phyloP scores from a whole-genome alignment of 2,888 invertebrate species.

The Nineta flava region DNA sequence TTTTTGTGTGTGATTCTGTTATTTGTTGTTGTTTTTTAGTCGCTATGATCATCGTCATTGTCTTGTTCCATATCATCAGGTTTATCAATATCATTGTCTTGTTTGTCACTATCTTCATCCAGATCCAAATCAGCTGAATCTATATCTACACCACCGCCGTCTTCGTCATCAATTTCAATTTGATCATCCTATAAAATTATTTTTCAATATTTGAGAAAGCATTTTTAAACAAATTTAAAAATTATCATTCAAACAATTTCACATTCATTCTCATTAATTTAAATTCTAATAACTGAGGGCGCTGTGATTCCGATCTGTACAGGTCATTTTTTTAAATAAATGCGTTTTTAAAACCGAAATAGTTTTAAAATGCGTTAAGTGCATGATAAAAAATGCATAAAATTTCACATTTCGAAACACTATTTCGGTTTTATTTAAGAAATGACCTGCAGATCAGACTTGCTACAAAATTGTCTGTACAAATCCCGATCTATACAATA shows the following conservation, averaged over 20 bases:
- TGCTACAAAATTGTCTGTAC: too few relatives aligned
- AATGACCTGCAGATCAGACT: too few relatives aligned
- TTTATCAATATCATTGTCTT: neutral
- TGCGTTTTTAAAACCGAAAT: too few relatives aligned
- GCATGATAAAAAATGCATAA: too few relatives aligned
- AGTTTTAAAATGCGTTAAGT: too few relatives aligned
- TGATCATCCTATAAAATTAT: neutral
- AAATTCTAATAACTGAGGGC: too few relatives aligned
- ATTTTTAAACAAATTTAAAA: neutral
- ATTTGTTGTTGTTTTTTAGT: neutral
- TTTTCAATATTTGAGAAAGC: neutral
- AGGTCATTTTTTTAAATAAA: too few relatives aligned
- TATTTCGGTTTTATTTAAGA: too few relatives aligned
- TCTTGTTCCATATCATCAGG: conserved; percentile 1
- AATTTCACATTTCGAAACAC: too few relatives aligned
- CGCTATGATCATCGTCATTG: neutral
- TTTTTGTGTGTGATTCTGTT: neutral
- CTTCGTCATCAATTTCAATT: conserved; percentile 8
- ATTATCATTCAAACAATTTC: neutral
- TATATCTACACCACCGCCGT: conserved; percentile 12
- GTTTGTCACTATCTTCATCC: conserved; percentile 1
- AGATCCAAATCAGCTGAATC: neutral
- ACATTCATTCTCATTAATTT: neutral
- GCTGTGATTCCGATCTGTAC: too few relatives aligned
- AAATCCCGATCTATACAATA: too few relatives aligned